These are phyloP conservation scores for Scalopus aquaticus DNA, from an alignment of 2,113 vertebrate species.

Conservation along the genomic window DNA sequence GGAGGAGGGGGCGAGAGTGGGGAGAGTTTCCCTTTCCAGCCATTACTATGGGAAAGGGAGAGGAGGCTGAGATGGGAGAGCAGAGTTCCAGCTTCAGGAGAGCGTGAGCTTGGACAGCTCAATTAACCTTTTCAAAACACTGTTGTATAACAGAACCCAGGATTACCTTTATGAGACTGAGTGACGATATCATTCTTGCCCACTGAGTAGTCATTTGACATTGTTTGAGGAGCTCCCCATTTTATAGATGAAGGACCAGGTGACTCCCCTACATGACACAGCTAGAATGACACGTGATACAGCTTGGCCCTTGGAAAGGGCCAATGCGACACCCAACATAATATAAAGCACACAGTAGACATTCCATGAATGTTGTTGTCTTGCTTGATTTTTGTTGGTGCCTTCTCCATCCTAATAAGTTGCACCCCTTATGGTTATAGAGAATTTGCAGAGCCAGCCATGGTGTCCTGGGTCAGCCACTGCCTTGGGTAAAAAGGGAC, in stretches of 20 bases:
- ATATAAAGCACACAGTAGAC: fast-evolving
- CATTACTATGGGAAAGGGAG: neutral
- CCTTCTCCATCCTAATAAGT: neutral
- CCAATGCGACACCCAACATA: fast-evolving
- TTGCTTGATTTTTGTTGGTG: neutral
- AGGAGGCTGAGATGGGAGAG: neutral
- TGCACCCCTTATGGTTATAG: neutral
- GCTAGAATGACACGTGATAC: neutral
- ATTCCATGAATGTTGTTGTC: fast-evolving
- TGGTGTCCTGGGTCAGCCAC: neutral
- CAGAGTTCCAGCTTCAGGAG: neutral
- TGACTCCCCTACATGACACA: neutral
- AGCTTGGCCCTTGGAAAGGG: neutral
- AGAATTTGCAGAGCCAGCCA: neutral
- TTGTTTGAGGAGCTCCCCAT: neutral
- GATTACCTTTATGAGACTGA: neutral
- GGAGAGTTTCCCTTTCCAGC: neutral
- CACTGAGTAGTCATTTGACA: neutral
- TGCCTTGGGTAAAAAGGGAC: neutral
- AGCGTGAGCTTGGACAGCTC: neutral
- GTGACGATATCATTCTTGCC: neutral
- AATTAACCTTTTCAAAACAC: neutral
- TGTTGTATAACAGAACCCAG: neutral
- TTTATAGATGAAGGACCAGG: neutral
- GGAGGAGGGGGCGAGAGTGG: no score